Evolutionary conservation across 1,140 invertebrate genomes (phyloP), one percentile per base, ranked within the genome.

Genomic region (Drosophila leontia): DNA sequence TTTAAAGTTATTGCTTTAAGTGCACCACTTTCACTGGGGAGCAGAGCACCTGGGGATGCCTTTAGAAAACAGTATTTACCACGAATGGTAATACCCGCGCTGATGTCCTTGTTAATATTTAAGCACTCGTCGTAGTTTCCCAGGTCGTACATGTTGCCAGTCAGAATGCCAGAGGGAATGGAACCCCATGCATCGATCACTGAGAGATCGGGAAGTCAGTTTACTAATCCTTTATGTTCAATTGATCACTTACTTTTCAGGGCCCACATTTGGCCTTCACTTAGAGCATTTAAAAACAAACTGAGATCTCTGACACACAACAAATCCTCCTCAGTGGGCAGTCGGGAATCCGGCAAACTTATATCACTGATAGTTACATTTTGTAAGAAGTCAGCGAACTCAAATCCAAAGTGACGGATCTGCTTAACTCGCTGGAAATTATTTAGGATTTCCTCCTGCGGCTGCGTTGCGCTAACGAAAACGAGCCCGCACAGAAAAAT

Each of bases 101-200:
- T n/a, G 2, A 78, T 39, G 1, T 17, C 29, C 13, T 76, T 55
- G 0, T 79, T 68, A 13, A 80, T 79, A 0, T 48, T 41, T 1
- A 86, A n/a, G 19, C 82, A 86, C 51, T 86, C 68, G 35, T 82
- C 80, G 32, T 44, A 86, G 55, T 88, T 75, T 6, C 82, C 84
- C n/a, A 88, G 41, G 23, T 88, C 67, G 64, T 72, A 35, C 68
- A n/a, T 15, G 17, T 67, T 67, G 5, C 63, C 63, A 15, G n/a
- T 26, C 3, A 67, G 34, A 0, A 67, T 9, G 8, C 63, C 63
- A 32, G 63, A 60, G 15, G 63, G 63, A 15, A 65, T 34, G n/a
- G 48, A 62, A 4, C 80, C 77, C 80, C 82, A 88, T 0, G 80
- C 29, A 55, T 88, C 80, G 17, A 86, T 26, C 63, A 85, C 84